A percentile compares a stretch with the other conserved stretches of the same genome.
Evolutionary conservation across 2,888 invertebrate genomes (phyloP).

Genomic region (Laspeyria flexula): DNA sequence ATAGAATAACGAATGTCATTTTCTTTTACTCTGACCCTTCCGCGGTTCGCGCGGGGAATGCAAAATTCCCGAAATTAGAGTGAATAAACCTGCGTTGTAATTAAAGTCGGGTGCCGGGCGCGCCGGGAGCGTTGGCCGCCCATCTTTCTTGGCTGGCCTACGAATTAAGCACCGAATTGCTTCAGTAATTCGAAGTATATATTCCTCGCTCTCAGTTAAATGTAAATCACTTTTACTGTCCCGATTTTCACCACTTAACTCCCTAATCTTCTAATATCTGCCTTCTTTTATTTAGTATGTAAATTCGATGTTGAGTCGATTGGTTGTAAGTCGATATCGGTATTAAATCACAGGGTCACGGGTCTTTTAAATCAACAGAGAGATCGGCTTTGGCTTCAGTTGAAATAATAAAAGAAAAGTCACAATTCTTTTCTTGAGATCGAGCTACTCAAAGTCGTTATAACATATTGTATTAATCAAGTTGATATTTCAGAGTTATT

Average conservation of each 20-base stretch:
- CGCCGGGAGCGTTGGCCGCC: constrained; percentile 67
- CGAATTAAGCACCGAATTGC: constrained; percentile 85
- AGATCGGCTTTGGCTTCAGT: constrained; percentile 25
- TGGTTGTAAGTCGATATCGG: constrained; percentile 43
- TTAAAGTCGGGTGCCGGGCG: constrained; percentile 77
- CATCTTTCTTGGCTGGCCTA: constrained; percentile 84
- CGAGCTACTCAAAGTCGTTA: constrained; percentile 1
- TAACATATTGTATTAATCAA: constrained; percentile 13
- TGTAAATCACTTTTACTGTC: constrained; percentile 84
- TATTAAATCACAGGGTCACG: constrained; percentile 38
- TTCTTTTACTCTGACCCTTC: constrained; percentile 84
- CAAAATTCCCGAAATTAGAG: constrained; percentile 84
- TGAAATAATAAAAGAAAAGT: constrained; percentile 32
- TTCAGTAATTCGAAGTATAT: constrained; percentile 84
- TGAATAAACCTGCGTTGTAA: constrained; percentile 84
- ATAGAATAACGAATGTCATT: constrained; percentile 86
- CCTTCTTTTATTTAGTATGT: constrained; percentile 58
- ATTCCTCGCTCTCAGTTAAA: constrained; percentile 80
- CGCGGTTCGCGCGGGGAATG: constrained; percentile 84
- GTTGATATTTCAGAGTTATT: constrained; percentile 12
- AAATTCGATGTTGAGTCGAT: constrained; percentile 52
- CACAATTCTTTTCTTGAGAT: constrained; percentile 20
- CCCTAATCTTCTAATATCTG: constrained; percentile 67
- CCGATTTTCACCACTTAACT: constrained; percentile 75
- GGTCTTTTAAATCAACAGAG: constrained; percentile 36